phyloP scores from a whole-genome alignment of 2,888 invertebrate species.

The Drosophila quinaria region DNA sequence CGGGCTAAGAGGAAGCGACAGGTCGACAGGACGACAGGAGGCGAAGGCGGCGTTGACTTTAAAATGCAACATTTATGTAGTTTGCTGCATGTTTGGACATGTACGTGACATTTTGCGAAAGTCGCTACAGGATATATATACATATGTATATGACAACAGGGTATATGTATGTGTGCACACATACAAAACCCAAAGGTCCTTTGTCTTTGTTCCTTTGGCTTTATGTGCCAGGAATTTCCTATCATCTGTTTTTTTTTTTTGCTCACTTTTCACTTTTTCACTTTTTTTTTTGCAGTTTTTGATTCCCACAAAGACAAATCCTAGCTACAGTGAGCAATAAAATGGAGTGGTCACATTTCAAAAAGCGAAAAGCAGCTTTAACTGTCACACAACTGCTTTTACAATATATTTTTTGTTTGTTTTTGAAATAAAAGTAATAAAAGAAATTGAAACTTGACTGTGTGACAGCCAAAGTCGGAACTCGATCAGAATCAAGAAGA shows the following conservation, averaged over 20 bases:
- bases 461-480: background rate
- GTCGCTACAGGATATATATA: conserved; percentile 40
- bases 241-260: background rate
- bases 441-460: background rate
- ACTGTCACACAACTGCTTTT: conserved; percentile 8
- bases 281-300: conserved; percentile 30
- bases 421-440: background rate
- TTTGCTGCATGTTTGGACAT: conserved; percentile 71
- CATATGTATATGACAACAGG: conserved; percentile 18
- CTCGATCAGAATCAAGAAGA: no score
- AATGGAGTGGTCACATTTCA: conserved; percentile 18
- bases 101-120: conserved; percentile 73
- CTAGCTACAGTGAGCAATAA: conserved; percentile 21
- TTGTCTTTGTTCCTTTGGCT: conserved; percentile 29
- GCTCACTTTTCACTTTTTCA: no score
- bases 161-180: conserved; percentile 3
- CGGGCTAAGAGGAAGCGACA: background rate
- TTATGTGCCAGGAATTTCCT: conserved; percentile 31
- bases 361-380: conserved; percentile 1
- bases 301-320: conserved; percentile 42
- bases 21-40: background rate
- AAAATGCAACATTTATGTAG: conserved; percentile 69
- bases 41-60: conserved; percentile 40
- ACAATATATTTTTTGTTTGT: background rate
- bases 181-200: conserved; percentile 12